phyloP scores from a whole-genome alignment of 2,888 invertebrate species.

The Drosophila testacea region DNA sequence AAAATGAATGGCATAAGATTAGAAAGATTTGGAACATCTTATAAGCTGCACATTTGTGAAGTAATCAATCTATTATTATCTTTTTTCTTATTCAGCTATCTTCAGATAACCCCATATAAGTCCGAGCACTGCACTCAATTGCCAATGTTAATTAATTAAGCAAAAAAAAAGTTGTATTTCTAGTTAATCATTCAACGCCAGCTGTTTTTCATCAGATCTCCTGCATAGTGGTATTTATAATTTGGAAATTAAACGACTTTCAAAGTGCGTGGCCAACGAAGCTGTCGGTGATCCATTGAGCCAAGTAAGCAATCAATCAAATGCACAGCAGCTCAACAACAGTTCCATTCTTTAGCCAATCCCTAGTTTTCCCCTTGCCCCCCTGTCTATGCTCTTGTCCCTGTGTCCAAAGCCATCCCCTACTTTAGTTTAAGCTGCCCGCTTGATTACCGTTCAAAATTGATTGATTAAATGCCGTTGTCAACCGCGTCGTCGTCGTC shows the following conservation, averaged over 20 bases:
- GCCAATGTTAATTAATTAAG: slow-evolving; percentile 70
- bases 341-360: slow-evolving; percentile 29
- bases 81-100: background rate
- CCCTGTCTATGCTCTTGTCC: background rate
- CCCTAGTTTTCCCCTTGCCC: slow-evolving; percentile 8
- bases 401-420: slow-evolving; percentile 57
- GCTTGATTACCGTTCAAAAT: slow-evolving; percentile 82
- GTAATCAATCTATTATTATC: too few species aligned
- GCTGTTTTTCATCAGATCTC: slow-evolving; percentile 47
- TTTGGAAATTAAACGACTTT: slow-evolving; percentile 72
- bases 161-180: slow-evolving; percentile 62
- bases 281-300: slow-evolving; percentile 69
- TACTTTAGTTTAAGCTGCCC: slow-evolving; percentile 75
- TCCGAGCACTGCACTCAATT: slow-evolving; percentile 14
- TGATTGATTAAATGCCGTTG: slow-evolving; percentile 79
- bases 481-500: slow-evolving; percentile 47
- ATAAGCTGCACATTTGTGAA: too few species aligned
- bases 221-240: slow-evolving; percentile 64
- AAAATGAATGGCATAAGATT: background rate
- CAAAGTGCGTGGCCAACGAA: slow-evolving; percentile 56
- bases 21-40: background rate
- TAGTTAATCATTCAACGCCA: slow-evolving; percentile 69
- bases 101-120: background rate
- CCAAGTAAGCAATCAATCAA: slow-evolving; percentile 72
- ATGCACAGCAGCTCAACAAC: slow-evolving; percentile 49